These are phyloP conservation scores for Pelagia noctiluca DNA, from an alignment of 30 jellyfish, hydroid and myxozoan genomes.

Conservation along the genomic window DNA sequence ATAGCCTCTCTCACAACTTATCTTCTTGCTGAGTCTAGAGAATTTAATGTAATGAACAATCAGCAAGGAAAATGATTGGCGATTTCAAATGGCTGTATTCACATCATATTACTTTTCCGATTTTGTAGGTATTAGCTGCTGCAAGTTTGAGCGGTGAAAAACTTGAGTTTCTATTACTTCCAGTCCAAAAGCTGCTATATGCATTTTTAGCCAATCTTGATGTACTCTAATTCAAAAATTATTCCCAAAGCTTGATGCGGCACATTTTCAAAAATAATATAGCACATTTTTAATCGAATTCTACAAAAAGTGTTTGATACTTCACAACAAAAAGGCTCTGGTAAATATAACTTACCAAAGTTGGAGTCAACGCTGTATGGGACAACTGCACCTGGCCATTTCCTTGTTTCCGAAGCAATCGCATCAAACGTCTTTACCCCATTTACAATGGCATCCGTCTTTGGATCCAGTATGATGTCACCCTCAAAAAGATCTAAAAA, in stretches of 20 bases:
- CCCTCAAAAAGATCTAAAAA: background rate
- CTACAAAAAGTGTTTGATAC: background rate
- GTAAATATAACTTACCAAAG: background rate
- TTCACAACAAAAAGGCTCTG: background rate
- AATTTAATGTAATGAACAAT: background rate
- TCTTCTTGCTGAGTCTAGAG: background rate
- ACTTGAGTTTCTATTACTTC: too few relatives aligned
- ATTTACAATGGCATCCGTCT: background rate
- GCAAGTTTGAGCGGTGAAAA: too few relatives aligned
- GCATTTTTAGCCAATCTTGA: background rate
- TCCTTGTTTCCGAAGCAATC: background rate
- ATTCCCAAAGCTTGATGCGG: too few relatives aligned
- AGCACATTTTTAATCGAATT: background rate
- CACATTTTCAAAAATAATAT: too few relatives aligned
- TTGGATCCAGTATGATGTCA: background rate
- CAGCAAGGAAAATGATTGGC: too few relatives aligned
- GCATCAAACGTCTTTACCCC: background rate
- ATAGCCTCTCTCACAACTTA: conserved; percentile 21
- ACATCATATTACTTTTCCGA: too few relatives aligned
- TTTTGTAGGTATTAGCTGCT: too few relatives aligned
- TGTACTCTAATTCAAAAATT: background rate
- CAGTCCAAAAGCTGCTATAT: too few relatives aligned
- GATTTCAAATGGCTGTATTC: too few relatives aligned
- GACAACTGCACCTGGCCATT: background rate
- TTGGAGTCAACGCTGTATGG: background rate